Percentiles rank a stretch among this genome's conserved stretches.
phyloP scores from a whole-genome alignment of 2,888 invertebrate genomes.

The Halictus quadricinctus region DNA sequence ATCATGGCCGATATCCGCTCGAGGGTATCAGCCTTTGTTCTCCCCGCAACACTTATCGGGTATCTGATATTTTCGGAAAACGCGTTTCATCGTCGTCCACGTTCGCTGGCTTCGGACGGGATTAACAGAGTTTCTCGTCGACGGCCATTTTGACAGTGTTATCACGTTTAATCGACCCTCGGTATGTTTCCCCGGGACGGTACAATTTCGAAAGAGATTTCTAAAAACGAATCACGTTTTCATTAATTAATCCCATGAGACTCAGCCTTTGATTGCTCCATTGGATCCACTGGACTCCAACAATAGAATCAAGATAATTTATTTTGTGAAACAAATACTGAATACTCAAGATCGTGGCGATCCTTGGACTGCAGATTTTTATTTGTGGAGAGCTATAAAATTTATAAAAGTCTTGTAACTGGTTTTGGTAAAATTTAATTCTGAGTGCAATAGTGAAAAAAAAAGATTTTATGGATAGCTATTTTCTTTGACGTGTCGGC shows the following conservation, averaged over 20 bases:
- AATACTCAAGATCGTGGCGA: background rate
- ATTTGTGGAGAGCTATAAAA: background rate
- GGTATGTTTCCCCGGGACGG: too few relatives aligned
- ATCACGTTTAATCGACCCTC: background rate
- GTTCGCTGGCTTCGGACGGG: conserved; percentile 25
- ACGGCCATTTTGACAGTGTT: background rate
- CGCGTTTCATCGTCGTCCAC: conserved; percentile 41
- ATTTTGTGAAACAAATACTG: background rate
- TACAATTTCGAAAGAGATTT: background rate
- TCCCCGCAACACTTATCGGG: conserved; percentile 44
- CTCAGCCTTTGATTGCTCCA: background rate
- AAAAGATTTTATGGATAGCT: too few relatives aligned
- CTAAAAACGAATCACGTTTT: background rate
- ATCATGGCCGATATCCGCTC: conserved; percentile 33
- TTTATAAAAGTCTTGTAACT: too few relatives aligned
- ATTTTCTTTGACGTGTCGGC: too few relatives aligned
- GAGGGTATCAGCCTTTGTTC: conserved; percentile 50
- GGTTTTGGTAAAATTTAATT: too few relatives aligned
- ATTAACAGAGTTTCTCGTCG: conserved; percentile 5
- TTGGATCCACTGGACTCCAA: background rate
- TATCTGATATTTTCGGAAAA: conserved; percentile 51
- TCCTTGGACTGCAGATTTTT: background rate
- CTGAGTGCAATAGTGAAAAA: too few relatives aligned
- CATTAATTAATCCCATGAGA: background rate
- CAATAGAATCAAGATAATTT: background rate